phyloP scores from a whole-genome alignment of 2,797 vertebrate species.

The Bradypus variegatus region DNA sequence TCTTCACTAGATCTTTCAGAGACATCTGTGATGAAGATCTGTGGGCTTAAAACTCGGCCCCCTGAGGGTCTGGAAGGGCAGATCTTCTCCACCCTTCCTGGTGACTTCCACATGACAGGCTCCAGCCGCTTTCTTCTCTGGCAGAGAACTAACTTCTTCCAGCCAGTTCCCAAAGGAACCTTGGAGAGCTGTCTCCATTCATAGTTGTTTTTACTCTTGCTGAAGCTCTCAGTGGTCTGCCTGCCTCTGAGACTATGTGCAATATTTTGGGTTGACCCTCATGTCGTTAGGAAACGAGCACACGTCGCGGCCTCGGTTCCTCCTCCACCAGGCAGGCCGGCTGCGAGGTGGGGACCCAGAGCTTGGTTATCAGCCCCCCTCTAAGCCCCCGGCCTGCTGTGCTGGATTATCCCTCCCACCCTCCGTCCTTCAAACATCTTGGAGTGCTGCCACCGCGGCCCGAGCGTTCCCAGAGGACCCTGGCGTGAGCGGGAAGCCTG shows the following conservation, averaged over 20 bases:
- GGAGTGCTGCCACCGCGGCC: conserved; percentile 39
- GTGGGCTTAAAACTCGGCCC: not conserved
- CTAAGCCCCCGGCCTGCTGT: not conserved
- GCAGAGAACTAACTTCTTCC: not conserved
- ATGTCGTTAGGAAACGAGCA: not conserved
- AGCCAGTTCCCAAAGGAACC: not conserved
- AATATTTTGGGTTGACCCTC: conserved; percentile 36
- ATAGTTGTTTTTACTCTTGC: not conserved
- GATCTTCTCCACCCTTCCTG: not conserved
- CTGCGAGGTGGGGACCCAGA: not conserved
- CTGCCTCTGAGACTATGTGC: conserved; percentile 50
- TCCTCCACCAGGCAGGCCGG: not conserved
- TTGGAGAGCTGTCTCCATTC: not conserved
- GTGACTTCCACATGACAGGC: not conserved
- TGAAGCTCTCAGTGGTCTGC: not conserved
- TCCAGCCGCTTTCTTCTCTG: not conserved
- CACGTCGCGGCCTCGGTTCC: conserved; percentile 10
- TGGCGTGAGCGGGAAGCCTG: too few species aligned
- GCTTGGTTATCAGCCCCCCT: not conserved
- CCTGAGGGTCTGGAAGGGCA: not conserved
- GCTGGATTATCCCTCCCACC: not conserved
- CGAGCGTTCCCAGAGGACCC: not conserved
- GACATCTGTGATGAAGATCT: not conserved
- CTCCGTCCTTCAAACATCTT: not conserved
- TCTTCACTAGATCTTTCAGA: not conserved